A percentile compares a stretch with the other conserved stretches of the same genome.
Evolutionary conservation across 2,797 vertebrate genomes (phyloP).

Genomic region (Phoebastria nigripes): DNA sequence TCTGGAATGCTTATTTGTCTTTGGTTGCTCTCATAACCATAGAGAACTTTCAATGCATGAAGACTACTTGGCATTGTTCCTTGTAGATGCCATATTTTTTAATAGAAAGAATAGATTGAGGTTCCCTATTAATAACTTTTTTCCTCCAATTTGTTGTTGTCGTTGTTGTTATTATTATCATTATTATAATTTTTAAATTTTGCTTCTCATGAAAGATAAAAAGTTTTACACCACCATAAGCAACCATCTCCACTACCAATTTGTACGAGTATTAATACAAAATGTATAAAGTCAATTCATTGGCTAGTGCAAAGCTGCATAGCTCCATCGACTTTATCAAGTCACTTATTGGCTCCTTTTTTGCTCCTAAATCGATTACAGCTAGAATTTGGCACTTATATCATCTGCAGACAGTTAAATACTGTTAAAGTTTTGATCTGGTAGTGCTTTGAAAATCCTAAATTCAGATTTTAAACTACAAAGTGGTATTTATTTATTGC

Average conservation of each 20-base stretch:
- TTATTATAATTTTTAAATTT: background rate
- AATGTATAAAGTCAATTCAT: background rate
- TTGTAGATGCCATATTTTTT: background rate
- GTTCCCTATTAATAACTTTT: background rate
- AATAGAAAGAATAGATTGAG: background rate
- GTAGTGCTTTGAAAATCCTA: background rate
- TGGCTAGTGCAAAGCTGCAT: background rate
- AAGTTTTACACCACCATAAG: background rate
- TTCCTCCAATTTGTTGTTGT: background rate
- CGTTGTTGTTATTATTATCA: background rate
- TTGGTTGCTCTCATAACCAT: background rate
- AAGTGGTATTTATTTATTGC: background rate
- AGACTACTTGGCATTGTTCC: background rate
- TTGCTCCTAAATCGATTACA: background rate
- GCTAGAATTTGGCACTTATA: background rate
- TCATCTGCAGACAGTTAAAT: background rate
- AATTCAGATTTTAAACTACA: background rate
- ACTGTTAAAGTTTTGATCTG: background rate
- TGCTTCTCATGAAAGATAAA: background rate
- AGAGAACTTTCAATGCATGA: background rate
- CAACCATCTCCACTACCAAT: background rate
- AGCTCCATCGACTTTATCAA: background rate
- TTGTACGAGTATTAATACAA: background rate
- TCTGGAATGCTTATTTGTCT: background rate
- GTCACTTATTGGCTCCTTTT: background rate